These are phyloP conservation scores for Cinara cedri DNA, from an alignment of 2,888 invertebrate species.

Conservation along the genomic window DNA sequence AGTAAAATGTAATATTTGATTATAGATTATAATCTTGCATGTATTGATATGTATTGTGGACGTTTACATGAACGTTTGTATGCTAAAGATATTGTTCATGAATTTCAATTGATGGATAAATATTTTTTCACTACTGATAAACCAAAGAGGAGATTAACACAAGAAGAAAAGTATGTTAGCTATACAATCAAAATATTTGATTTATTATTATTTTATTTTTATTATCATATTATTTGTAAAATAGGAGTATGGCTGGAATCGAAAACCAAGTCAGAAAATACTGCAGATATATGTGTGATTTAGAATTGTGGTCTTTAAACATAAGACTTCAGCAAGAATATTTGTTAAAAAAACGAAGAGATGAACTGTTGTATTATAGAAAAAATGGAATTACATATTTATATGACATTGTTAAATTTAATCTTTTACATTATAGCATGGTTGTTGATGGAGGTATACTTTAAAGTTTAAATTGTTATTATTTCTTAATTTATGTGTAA, in stretches of 20 bases:
- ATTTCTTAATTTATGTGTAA: neutral
- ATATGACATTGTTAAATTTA: constrained; percentile 57
- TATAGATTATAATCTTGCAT: constrained; percentile 82
- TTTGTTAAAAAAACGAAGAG: constrained; percentile 52
- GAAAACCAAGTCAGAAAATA: constrained; percentile 57
- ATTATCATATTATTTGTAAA: neutral
- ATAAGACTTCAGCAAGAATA: constrained; percentile 57
- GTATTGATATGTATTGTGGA: constrained; percentile 89
- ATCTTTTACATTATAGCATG: constrained; percentile 49
- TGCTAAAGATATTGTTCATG: constrained; percentile 86
- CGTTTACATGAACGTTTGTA: constrained; percentile 83
- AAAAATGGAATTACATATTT: constrained; percentile 58
- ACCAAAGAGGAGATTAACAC: constrained; percentile 70
- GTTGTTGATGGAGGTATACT: constrained; percentile 28
- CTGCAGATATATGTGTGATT: constrained; percentile 51
- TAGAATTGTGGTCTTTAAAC: constrained; percentile 54
- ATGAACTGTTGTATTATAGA: constrained; percentile 69
- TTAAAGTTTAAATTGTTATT: neutral
- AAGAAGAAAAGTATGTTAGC: constrained; percentile 75
- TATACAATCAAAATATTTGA: neutral
- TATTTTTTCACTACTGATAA: constrained; percentile 71
- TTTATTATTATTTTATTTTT: neutral
- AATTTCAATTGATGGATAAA: constrained; percentile 86
- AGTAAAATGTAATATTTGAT: constrained; percentile 58
- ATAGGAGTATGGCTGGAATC: constrained; percentile 35